Evolutionary conservation across 2,113 vertebrate species (phyloP), one percentile per base, ranked within the genome.

Genomic region (Cryptotis parvus): DNA sequence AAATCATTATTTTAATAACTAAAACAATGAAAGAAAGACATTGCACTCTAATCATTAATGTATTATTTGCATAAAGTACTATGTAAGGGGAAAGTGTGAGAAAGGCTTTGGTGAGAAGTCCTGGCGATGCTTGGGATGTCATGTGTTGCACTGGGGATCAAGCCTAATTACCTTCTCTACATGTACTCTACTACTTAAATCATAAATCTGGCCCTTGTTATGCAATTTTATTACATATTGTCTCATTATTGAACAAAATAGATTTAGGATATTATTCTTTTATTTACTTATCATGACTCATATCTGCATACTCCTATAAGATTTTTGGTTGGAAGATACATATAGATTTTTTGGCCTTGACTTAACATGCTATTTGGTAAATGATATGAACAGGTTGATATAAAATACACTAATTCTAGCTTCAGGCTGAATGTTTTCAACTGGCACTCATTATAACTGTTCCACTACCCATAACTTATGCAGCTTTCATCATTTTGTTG

Each of bases 211-310:
- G 7, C 5, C 55, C 55, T 58, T 4, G 24, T 58, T 58, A 22
- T 58, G 55, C 55, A 58, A 58, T 58, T 58, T 22, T 58, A 58
- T 58, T 58, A 24, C 8, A 24, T 24, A 58, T 58, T 24, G 6
- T 79, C 12, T 87, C 20, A 55, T n/a, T 84, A 31, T 68, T 68
- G 70, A 77, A 37, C 35, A 43, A 77, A n/a, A 29, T 49, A 78
- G 27, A 87, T 87, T 91, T 65, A 76, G 33, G 39, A 49, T 83
- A 74, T 37, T 18, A 49, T 89, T 92, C 76, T 20, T 65, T 55
- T 66, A 55, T 24, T 73, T 58, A 58, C 45, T 49, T 49, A 49
- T 49, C 5, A 49, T 87, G 22, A 2, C 31, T 52, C 58, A 91
- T 11, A 1, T 89, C 52, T 78, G 4, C 9, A 4, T 81, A 35